Conservation (phyloP, 1,140 invertebrate genomes). For the Melitaea cinxia region DNA sequence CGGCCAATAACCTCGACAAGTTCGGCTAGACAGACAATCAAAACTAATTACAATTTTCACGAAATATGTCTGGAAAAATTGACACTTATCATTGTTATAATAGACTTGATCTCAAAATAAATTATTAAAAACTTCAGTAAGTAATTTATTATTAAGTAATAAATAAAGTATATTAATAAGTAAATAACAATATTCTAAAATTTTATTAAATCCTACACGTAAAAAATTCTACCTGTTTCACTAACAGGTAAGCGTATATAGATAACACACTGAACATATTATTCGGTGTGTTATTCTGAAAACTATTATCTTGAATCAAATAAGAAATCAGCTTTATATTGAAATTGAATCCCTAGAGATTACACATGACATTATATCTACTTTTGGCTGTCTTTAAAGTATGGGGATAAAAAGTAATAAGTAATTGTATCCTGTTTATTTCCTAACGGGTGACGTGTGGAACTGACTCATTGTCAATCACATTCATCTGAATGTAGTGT, state of each 20-base stretch:
- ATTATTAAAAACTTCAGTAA: no score
- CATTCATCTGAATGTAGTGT: conserved; percentile 40
- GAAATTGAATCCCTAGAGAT: background rate
- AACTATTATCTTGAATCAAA: no score
- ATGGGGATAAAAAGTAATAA: conserved; percentile 17
- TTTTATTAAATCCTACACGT: no score
- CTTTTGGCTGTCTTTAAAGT: conserved; percentile 5
- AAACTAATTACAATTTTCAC: conserved; percentile 21
- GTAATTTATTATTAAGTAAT: no score
- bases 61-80: conserved; percentile 1
- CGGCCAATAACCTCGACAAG: conserved; percentile 14
- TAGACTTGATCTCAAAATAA: background rate
- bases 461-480: conserved; percentile 48
- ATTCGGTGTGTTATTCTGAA: no score
- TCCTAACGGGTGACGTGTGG: conserved; percentile 36
- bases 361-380: conserved; percentile 1
- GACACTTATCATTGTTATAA: background rate
- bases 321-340: no score
- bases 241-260: no score
- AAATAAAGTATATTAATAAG: no score
- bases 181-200: no score
- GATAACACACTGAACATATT: no score
- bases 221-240: no score
- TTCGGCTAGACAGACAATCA: conserved; percentile 31
- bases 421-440: conserved; percentile 32